These are phyloP conservation scores for Hypotaenidia okinawae DNA, from an alignment of 2,797 vertebrate species.

Conservation along the genomic window DNA sequence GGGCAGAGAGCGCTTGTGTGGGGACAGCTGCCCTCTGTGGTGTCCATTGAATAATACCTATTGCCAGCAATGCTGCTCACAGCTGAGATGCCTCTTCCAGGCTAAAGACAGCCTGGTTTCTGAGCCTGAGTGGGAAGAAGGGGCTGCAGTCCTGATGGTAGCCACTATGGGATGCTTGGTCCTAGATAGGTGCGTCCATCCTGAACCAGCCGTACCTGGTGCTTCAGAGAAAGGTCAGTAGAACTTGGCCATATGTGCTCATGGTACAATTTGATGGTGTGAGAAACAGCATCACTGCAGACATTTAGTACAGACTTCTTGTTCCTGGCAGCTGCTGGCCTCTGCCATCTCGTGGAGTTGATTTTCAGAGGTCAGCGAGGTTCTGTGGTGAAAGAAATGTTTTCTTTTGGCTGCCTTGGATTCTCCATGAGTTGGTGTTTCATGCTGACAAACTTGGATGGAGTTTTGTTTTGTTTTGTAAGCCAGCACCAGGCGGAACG, in stretches of 20 bases:
- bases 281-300: neutral
- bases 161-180: neutral
- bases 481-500: neutral
- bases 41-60: rapidly evolving
- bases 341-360: neutral
- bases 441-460: neutral
- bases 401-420: neutral
- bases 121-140: neutral
- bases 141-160: neutral
- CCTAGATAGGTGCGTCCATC: neutral
- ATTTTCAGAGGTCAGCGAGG: neutral
- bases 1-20: neutral
- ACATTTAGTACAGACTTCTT: neutral
- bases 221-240: neutral
- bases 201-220: neutral
- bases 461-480: neutral
- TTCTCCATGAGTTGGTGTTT: neutral
- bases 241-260: neutral
- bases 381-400: neutral
- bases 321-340: neutral
- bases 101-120: neutral
- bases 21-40: neutral
- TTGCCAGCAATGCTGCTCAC: neutral
- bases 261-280: rapidly evolving
- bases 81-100: neutral